Percentiles rank a stretch among this genome's conserved stretches.
These are phyloP conservation scores for Pristionchus entomophagus DNA, from an alignment of 2,888 invertebrate genomes.

Conservation along the genomic window DNA sequence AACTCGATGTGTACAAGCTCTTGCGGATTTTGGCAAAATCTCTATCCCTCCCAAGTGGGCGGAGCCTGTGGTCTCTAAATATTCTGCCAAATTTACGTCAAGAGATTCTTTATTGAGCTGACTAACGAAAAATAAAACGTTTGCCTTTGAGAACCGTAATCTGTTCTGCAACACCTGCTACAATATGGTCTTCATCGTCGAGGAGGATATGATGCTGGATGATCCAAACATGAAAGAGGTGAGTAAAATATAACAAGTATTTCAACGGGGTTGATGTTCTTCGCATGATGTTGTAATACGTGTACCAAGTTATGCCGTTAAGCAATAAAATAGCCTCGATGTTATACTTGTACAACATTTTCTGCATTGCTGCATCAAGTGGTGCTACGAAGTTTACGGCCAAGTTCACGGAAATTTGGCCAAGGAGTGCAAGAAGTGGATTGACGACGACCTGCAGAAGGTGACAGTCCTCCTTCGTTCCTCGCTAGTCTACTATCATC, in stretches of 20 bases:
- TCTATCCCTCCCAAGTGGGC: too few relatives aligned
- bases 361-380: not conserved
- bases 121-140: not conserved
- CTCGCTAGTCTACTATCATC: too few relatives aligned
- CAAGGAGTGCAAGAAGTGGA: not conserved
- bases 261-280: not conserved
- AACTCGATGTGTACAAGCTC: too few relatives aligned
- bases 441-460: not conserved
- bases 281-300: not conserved
- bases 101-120: not conserved
- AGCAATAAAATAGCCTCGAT: not conserved
- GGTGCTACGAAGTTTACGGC: not conserved
- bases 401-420: not conserved
- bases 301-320: not conserved
- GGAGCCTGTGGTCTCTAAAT: too few relatives aligned
- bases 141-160: not conserved
- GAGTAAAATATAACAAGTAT: too few relatives aligned
- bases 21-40: too few relatives aligned
- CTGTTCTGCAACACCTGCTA: not conserved
- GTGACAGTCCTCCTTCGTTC: too few relatives aligned
- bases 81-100: not conserved
- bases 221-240: not conserved
- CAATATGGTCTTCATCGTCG: not conserved
- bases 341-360: not conserved
- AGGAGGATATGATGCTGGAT: not conserved